Base-by-base conservation (phyloP, 2,113 vertebrate genomes). In the Baryphthengus martii region DNA sequence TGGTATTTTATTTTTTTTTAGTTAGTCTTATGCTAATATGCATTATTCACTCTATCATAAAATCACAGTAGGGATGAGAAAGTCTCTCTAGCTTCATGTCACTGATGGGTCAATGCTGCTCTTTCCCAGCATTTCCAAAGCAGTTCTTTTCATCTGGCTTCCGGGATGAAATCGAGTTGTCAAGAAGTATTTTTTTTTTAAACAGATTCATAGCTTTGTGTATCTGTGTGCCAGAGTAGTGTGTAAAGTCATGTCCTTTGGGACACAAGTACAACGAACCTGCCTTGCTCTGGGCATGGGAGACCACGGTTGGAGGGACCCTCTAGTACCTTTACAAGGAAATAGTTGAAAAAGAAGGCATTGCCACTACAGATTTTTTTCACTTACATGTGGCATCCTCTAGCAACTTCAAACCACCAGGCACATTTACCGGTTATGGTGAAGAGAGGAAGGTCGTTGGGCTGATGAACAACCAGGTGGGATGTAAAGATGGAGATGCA, bases 21-120 rank as follows among this genome's bases (percentile, higher is more conserved):
- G 86, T 91, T 67, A 90, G 92, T 81, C 70, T 93, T 96, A 97
- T 94, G 93, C 93, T 97, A 96, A 96, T 96, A 92, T 79, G 74
- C 73, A 95, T 96, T 96, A 96, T 95, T 96, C 96, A 97, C 92
- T 94, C 90, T 89, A 90, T 94, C 95, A 94, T 94, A 94, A 96
- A 97, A 93, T 95, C 93, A 77, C 3, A 37, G 90, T 87, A 73
- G 70, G 72, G 90, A 95, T 75, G 86, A 88, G 80, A 87, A 87
- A 58, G 72, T 81, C 86, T 87, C 83, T 78, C 89, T 50, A 35
- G 76, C 88, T 86, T 75, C 90, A 23, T 85, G 53, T 61, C 85
- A 23, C 88, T 65, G 79, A 50, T 29, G 56, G 83, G 75, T 58
- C 75, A 84, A 1, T 28, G 61, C 72, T 75, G 61, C 83, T 95